Evolutionary conservation across 2,888 invertebrate species (phyloP).

Genomic region (Podabrus alpinus): DNA sequence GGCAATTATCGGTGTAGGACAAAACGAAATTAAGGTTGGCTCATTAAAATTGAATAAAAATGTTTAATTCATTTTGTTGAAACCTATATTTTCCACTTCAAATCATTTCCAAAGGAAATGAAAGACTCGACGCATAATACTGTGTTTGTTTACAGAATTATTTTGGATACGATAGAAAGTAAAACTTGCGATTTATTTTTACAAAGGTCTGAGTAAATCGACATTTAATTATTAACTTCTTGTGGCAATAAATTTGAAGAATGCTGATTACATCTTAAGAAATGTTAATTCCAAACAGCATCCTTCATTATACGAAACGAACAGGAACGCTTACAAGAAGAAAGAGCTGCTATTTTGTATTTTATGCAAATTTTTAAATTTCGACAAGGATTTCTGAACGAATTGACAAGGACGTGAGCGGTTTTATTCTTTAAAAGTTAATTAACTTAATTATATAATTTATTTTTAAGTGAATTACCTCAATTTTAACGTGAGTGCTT

Average conservation of each 20-base stretch:
- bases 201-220: background rate
- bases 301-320: background rate
- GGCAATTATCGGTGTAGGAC: background rate
- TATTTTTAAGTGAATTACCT: background rate
- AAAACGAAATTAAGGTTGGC: background rate
- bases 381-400: background rate
- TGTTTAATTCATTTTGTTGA: background rate
- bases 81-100: conserved; percentile 19
- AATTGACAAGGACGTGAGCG: background rate
- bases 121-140: background rate
- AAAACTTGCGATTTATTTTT: background rate
- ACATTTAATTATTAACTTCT: background rate
- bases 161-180: background rate
- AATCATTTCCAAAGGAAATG: conserved; percentile 12
- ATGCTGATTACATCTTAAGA: background rate
- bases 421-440: background rate
- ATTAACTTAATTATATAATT: background rate
- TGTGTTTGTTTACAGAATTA: conserved; percentile 1
- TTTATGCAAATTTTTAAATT: background rate
- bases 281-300: background rate
- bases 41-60: background rate
- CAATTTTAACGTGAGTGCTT: background rate
- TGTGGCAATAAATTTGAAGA: background rate
- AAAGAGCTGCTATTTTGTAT: background rate
- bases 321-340: background rate